Evolutionary conservation across 2,113 vertebrate species (phyloP).

Genomic region (Acinonyx jubatus): DNA sequence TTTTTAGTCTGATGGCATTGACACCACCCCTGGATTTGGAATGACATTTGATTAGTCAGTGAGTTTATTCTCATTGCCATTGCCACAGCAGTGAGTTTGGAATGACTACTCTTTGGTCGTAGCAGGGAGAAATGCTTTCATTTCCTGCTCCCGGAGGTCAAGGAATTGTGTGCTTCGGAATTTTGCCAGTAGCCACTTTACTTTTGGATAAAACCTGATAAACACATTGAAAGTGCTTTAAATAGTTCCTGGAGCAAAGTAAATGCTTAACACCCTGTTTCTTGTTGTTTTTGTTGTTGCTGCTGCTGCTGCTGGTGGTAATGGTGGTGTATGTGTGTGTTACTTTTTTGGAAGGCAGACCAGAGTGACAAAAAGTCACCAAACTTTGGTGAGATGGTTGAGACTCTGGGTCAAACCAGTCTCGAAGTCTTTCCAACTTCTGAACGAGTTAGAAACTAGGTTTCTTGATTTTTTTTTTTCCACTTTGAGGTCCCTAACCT

Average conservation of each 20-base stretch:
- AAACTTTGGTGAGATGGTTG: not conserved
- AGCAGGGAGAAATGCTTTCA: not conserved
- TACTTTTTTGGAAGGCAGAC: slow-evolving; percentile 7
- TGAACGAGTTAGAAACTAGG: not conserved
- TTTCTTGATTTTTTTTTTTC: not conserved
- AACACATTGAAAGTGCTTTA: not conserved
- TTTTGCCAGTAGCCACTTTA: not conserved
- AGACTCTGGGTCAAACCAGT: not conserved
- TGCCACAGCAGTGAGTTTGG: not conserved
- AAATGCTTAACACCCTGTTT: not conserved
- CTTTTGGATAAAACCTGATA: not conserved
- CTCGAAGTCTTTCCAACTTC: not conserved
- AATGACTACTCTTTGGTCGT: not conserved
- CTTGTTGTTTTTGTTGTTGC: not conserved
- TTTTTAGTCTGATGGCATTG: not conserved
- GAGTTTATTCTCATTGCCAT: not conserved
- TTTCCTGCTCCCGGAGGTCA: not conserved
- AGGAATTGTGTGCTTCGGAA: not conserved
- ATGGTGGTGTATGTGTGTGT: not conserved
- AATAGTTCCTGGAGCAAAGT: not conserved
- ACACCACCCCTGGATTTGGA: not conserved
- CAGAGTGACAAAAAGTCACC: not conserved
- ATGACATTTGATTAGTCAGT: not conserved
- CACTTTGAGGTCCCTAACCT: not conserved
- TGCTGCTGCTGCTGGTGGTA: not conserved